phyloP scores from a whole-genome alignment of 2,113 vertebrate genomes.

The Aphelocoma coerulescens region DNA sequence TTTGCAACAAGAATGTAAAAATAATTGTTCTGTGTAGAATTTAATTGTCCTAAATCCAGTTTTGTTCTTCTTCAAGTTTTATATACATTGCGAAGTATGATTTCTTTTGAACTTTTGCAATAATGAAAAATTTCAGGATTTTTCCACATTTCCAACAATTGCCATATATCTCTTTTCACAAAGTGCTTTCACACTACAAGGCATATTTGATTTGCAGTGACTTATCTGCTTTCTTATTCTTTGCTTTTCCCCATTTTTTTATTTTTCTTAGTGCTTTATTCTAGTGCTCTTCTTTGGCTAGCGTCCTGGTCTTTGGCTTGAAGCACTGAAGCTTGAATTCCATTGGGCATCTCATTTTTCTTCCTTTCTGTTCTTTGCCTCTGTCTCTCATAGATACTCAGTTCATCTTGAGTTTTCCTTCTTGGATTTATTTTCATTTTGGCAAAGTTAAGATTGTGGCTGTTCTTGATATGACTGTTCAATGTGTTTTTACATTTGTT shows the following conservation, averaged over 20 bases:
- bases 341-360: neutral
- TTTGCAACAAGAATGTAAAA: neutral
- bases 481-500: slow-evolving; percentile 28
- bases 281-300: neutral
- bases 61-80: neutral
- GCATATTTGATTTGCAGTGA: neutral
- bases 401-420: neutral
- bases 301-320: neutral
- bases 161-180: neutral
- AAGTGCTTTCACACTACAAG: neutral
- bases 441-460: slow-evolving; percentile 5
- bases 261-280: neutral
- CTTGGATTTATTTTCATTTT: slow-evolving; percentile 19
- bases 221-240: neutral
- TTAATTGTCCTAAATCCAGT: neutral
- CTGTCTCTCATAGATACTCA: neutral
- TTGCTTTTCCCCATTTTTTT: neutral
- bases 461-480: slow-evolving; percentile 8
- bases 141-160: neutral
- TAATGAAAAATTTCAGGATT: neutral
- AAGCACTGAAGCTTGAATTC: neutral
- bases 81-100: neutral
- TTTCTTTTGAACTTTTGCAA: neutral
- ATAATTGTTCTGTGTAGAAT: neutral
- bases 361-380: neutral